These are phyloP conservation scores for Microctonus aethiopoides DNA, from an alignment of 2,888 invertebrate species.

Conservation along the genomic window DNA sequence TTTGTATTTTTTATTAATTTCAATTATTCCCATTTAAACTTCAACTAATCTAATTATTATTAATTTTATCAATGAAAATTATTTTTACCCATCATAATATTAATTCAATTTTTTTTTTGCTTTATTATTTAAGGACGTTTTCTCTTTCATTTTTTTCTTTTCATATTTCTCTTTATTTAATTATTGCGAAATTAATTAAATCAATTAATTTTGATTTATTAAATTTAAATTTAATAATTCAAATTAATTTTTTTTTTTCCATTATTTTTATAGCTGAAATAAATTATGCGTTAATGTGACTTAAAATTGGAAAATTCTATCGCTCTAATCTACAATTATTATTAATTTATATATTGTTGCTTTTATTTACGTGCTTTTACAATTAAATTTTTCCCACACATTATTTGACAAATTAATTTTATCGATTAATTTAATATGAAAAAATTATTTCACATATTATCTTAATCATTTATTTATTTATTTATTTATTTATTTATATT, in stretches of 20 bases:
- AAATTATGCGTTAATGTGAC: not conserved
- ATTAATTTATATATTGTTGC: not conserved
- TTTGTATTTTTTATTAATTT: conserved; percentile 22
- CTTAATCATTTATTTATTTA: not conserved
- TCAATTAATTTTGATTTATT: no score
- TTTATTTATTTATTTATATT: not conserved
- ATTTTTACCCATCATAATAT: not conserved
- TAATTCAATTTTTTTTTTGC: not conserved
- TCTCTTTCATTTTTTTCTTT: not conserved
- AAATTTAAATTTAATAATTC: no score
- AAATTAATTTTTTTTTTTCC: not conserved
- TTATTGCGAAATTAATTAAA: no score
- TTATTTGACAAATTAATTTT: no score
- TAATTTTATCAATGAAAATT: conserved; percentile 5
- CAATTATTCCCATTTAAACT: not conserved
- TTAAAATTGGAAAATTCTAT: not conserved
- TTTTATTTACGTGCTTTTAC: not conserved
- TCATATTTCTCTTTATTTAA: no score
- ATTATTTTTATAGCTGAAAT: not conserved
- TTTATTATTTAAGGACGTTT: conserved; percentile 17
- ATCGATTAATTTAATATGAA: not conserved
- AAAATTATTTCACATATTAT: not conserved
- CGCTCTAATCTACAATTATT: not conserved
- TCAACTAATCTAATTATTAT: not conserved
- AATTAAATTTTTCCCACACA: no score